Conservation (phyloP, 2,888 invertebrate genomes). For the Drosophila dives region DNA sequence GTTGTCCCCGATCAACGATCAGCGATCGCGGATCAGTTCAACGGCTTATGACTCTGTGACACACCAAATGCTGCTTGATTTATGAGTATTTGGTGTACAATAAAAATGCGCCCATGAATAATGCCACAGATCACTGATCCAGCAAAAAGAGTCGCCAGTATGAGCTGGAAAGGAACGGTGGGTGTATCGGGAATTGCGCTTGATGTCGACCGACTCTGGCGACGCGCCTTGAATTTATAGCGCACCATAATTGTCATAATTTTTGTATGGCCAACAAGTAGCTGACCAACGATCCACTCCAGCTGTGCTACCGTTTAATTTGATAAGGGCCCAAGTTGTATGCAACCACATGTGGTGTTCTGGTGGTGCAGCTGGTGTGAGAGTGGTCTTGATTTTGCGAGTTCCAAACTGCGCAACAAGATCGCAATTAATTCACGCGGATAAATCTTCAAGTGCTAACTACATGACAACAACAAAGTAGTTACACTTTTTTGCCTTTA, state of each 20-base stretch:
- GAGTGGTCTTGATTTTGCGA: constrained; percentile 51
- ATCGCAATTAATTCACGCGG: constrained; percentile 85
- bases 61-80: constrained; percentile 68
- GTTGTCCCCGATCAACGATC: constrained; percentile 63
- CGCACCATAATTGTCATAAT: constrained; percentile 83
- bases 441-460: constrained; percentile 85
- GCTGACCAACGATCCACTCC: constrained; percentile 59
- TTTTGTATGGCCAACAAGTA: constrained; percentile 75
- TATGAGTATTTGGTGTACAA: constrained; percentile 64
- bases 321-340: constrained; percentile 67
- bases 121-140: constrained; percentile 48
- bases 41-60: constrained; percentile 75
- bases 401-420: constrained; percentile 72
- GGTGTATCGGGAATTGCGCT: constrained; percentile 43
- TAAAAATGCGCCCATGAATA: constrained; percentile 71
- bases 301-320: constrained; percentile 81
- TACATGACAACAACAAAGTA: constrained; percentile 85
- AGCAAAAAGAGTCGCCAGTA: constrained; percentile 20
- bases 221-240: constrained; percentile 71
- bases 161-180: constrained; percentile 7
- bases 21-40: constrained; percentile 66
- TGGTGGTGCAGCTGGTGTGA: constrained; percentile 26
- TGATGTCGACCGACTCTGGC: constrained; percentile 65
- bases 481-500: constrained; percentile 58
- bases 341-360: constrained; percentile 73